phyloP scores from a whole-genome alignment of 2,797 vertebrate genomes.

The Micromesistius poutassou region DNA sequence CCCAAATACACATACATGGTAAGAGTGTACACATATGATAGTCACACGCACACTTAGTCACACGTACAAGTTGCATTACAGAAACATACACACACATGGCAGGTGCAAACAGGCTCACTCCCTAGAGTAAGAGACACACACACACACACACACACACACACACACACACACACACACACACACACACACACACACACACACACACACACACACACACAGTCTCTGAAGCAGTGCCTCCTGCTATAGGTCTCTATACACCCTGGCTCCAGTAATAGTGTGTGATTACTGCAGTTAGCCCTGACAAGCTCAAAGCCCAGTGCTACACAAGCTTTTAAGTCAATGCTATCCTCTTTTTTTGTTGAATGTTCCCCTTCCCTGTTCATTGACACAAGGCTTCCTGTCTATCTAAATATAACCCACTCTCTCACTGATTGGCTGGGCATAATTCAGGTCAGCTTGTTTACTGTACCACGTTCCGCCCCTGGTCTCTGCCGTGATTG shows the following conservation, averaged over 20 bases:
- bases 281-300: conserved; percentile 69
- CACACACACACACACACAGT: conserved; percentile 15
- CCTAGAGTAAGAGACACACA: conserved; percentile 26
- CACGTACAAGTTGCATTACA: background rate
- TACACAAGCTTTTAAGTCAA: conserved; percentile 55
- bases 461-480: conserved; percentile 67
- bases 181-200: conserved; percentile 33
- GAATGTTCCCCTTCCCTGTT: conserved; percentile 4
- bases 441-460: conserved; percentile 73
- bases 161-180: background rate
- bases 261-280: conserved; percentile 62
- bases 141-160: conserved; percentile 44
- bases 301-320: conserved; percentile 57
- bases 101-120: conserved; percentile 7
- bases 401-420: conserved; percentile 62
- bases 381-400: conserved; percentile 47
- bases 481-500: conserved; percentile 23
- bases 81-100: background rate
- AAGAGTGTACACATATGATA: background rate
- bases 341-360: conserved; percentile 46
- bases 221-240: conserved; percentile 54
- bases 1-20: background rate
- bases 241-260: conserved; percentile 50
- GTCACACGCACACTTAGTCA: background rate
- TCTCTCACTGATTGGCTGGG: conserved; percentile 60